Percentiles rank a stretch among this genome's conserved stretches.
phyloP scores from a whole-genome alignment of 2,888 invertebrate species.

The Drosophila antonietae region DNA sequence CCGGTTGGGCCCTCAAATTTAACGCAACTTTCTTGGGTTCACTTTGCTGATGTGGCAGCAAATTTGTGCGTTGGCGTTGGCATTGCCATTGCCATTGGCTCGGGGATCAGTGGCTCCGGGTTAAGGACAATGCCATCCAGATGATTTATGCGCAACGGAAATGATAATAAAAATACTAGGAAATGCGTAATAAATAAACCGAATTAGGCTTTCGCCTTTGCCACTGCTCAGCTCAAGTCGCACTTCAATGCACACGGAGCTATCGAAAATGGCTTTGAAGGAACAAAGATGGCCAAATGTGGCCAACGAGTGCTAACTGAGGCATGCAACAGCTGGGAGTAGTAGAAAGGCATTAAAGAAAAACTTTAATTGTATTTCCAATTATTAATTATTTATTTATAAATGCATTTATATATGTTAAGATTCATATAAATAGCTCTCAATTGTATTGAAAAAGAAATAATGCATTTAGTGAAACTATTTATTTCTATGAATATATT shows the following conservation, averaged over 20 bases:
- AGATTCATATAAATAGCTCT: not conserved
- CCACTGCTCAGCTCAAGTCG: conserved; percentile 43
- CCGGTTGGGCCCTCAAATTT: conserved; percentile 57
- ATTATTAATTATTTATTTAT: not conserved
- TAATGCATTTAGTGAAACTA: not conserved
- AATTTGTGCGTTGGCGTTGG: conserved; percentile 46
- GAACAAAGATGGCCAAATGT: conserved; percentile 6
- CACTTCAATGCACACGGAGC: conserved; percentile 54
- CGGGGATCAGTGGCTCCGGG: conserved; percentile 32
- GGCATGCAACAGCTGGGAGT: conserved; percentile 34
- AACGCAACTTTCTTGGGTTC: conserved; percentile 68
- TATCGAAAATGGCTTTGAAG: conserved; percentile 8
- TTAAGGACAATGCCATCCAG: conserved; percentile 49
- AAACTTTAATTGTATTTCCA: not conserved
- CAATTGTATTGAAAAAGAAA: not conserved
- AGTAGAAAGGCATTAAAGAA: not conserved
- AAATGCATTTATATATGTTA: not conserved
- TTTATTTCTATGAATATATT: not conserved
- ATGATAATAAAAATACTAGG: conserved; percentile 78
- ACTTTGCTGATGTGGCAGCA: conserved; percentile 59
- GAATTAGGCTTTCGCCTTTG: conserved; percentile 62
- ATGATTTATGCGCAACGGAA: conserved; percentile 78
- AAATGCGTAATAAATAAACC: conserved; percentile 76
- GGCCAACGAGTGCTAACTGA: not conserved
- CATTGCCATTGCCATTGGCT: conserved; percentile 7